Evolutionary conservation across 2,888 invertebrate genomes (phyloP), one percentile per base, ranked within the genome.

Genomic region (Caenorhabditis virilis): DNA sequence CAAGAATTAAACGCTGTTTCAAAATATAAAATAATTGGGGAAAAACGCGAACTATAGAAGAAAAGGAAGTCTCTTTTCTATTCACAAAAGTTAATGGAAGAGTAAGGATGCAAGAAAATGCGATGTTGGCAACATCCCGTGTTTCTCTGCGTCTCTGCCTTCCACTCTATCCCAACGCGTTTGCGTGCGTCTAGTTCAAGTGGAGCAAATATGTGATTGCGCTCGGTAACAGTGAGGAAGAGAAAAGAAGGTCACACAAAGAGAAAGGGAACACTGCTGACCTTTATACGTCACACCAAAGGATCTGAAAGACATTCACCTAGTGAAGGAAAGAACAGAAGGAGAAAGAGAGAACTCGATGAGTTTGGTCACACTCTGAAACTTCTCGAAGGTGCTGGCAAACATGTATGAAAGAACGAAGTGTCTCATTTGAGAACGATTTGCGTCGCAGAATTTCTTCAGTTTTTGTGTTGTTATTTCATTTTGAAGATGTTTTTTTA

Each of bases 371-470:
- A 30, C 30, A 30, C 50, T 52, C 27, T 18, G 39, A 50, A 50
- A 43, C 50, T 50, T 50, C 50, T 50, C 50, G 50, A 50, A 50
- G 50, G 50, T 50, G 25, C 50, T 50, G 50, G 50, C 50, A 50
- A 50, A 50, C 50, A 50, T 9, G 50, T 50, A 50, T 50, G 50
- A 50, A 50, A 50, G 50, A 38, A 50, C 39, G 38, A 50, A 50
- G 35, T 47, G 48, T 47, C n/a, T 47, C 48, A 47, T 47, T 47
- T 47, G 30, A 27, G 48, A 47, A 47, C 30, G 48, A 47, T 47
- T 47, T 47, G 18, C 20, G 41, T 50, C 50, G 50, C 50, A 50
- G 50, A 39, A 56, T 50, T 50, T 50, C 50, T 50, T 39, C 50
- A 50, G 39, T 50, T 50, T 43, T 50, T 50, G 38, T 50, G 50